Conservation (phyloP, 2,797 vertebrate species). For the Sibirionetta formosa region DNA sequence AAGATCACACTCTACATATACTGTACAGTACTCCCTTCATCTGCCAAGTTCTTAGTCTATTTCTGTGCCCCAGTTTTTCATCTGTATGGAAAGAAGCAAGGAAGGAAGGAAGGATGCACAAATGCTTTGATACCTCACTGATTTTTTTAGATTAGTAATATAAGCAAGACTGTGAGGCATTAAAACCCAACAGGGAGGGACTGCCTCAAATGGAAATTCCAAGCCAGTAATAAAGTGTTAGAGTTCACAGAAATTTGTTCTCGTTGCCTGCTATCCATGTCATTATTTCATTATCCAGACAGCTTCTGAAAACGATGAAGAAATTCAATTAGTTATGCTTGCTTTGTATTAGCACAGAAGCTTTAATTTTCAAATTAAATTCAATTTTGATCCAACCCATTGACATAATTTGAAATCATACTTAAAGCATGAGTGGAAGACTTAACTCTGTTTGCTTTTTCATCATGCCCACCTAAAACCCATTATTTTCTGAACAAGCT, state of each 20-base stretch:
- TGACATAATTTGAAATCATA: background rate
- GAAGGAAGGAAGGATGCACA: no score
- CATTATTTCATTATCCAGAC: slow-evolving; percentile 9
- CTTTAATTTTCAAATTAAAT: slow-evolving; percentile 41
- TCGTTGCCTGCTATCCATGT: background rate
- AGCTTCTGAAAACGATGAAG: slow-evolving; percentile 7
- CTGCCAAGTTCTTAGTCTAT: slow-evolving; percentile 1
- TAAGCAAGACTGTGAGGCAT: background rate
- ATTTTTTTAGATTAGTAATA: background rate
- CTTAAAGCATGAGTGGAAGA: background rate
- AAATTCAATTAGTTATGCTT: background rate
- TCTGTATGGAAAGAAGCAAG: background rate
- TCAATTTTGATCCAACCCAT: slow-evolving; percentile 17
- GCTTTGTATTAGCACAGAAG: background rate
- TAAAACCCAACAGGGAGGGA: background rate
- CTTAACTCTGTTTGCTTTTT: background rate
- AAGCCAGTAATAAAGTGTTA: background rate
- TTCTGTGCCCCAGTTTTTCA: background rate
- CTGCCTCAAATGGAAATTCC: background rate
- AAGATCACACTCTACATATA: background rate
- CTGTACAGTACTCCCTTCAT: background rate
- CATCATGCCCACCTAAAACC: background rate
- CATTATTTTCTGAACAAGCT: background rate
- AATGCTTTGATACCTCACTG: background rate
- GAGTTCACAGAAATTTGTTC: background rate